phyloP scores from a whole-genome alignment of 2,888 invertebrate genomes.

The Lasioglossum marginatum region DNA sequence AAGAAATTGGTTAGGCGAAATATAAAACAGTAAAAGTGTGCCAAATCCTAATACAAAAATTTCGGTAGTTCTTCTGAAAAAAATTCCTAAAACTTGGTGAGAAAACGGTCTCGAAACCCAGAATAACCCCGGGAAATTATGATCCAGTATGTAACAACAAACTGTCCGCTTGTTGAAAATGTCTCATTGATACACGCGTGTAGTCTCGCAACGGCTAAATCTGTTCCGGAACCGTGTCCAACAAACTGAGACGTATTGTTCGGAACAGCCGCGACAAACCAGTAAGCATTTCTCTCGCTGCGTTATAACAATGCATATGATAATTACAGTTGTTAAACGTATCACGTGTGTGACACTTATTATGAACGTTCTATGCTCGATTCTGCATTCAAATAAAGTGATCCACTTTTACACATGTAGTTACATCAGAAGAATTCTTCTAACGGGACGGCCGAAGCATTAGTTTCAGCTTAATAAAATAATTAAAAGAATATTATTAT shows the following conservation, averaged over 20 bases:
- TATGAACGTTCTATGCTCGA: conserved; percentile 19
- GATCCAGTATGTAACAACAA: neutral
- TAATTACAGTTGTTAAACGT: conserved; percentile 45
- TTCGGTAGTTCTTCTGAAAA: too few relatives aligned
- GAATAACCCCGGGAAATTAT: neutral
- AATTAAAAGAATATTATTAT: too few relatives aligned
- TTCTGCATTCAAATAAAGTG: conserved; percentile 38
- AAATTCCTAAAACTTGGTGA: too few relatives aligned
- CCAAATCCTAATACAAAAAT: too few relatives aligned
- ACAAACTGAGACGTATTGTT: conserved; percentile 54
- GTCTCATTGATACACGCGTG: conserved; percentile 10
- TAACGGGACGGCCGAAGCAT: neutral
- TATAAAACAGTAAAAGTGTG: too few relatives aligned
- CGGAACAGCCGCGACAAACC: conserved; percentile 27
- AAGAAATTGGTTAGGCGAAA: too few relatives aligned
- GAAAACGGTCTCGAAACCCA: neutral
- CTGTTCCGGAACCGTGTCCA: conserved; percentile 41
- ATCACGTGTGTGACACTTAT: conserved; percentile 50
- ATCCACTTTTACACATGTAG: conserved; percentile 30
- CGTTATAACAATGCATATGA: conserved; percentile 40
- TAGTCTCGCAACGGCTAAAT: conserved; percentile 6
- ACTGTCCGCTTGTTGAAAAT: neutral
- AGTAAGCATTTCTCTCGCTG: conserved; percentile 35
- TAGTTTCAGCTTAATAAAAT: too few relatives aligned
- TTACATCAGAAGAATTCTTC: conserved; percentile 8